Conservation (phyloP, 2,113 vertebrate genomes). For the Bos taurus region DNA sequence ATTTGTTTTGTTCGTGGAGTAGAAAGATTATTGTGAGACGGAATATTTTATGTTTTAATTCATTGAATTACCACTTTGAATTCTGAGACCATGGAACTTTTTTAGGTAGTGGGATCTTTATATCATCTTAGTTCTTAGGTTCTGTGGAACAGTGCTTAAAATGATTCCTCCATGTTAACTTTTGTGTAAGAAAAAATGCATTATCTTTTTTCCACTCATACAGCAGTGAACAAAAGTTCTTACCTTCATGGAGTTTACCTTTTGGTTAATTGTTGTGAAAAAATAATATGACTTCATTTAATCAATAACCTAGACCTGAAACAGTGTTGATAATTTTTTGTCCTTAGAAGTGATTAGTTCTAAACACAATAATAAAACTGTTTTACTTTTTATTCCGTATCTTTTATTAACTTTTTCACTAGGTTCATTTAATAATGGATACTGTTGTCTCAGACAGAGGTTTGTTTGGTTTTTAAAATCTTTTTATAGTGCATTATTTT, state of each 20-base stretch:
- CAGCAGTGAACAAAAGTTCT: neutral
- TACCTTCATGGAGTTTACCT: neutral
- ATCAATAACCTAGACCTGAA: neutral
- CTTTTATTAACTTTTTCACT: neutral
- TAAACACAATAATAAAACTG: neutral
- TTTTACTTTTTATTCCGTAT: neutral
- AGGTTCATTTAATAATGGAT: neutral
- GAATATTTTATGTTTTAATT: constrained; percentile 30
- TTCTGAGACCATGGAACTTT: neutral
- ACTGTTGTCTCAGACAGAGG: neutral
- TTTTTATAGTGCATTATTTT: neutral
- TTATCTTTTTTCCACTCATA: neutral
- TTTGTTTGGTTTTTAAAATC: neutral
- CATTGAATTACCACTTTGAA: neutral
- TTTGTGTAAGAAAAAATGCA: constrained; percentile 29
- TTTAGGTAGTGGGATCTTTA: neutral
- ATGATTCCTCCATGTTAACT: neutral
- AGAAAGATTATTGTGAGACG: neutral
- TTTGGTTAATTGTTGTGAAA: neutral
- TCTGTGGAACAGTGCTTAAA: neutral
- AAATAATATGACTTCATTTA: neutral
- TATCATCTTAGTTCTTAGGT: neutral
- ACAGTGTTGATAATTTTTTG: constrained; percentile 14
- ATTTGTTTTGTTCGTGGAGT: neutral
- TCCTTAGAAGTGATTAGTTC: neutral